Evolutionary conservation across 1,140 invertebrate genomes (phyloP).

Genomic region (Alviniconcha marisindica): DNA sequence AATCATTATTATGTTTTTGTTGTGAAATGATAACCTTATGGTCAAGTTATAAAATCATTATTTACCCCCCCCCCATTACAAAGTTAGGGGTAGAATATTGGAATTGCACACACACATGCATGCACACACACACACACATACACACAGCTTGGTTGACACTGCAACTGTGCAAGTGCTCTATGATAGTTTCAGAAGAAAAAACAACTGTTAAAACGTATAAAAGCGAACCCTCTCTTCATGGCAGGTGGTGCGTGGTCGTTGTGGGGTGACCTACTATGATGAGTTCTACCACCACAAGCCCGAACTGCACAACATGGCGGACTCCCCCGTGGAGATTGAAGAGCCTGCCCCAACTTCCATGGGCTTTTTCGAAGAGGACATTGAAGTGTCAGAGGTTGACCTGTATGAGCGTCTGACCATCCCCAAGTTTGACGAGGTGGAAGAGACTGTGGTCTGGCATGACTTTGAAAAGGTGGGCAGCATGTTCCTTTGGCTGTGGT

Average conservation of each 20-base stretch:
- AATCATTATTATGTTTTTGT: no score
- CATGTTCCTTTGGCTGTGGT: no score
- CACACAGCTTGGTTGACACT: not conserved
- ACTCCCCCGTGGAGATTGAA: slow-evolving; percentile 78
- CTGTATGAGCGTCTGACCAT: slow-evolving; percentile 87
- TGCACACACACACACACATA: no score
- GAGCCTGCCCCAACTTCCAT: slow-evolving; percentile 80
- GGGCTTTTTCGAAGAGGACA: slow-evolving; percentile 70
- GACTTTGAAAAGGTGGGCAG: slow-evolving; percentile 89
- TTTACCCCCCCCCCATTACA: no score
- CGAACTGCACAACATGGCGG: slow-evolving; percentile 68
- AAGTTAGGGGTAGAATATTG: no score
- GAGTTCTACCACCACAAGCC: slow-evolving; percentile 39
- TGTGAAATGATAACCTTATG: no score
- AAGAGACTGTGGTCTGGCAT: slow-evolving; percentile 89
- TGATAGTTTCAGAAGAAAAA: not conserved
- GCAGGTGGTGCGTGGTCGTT: slow-evolving; percentile 44
- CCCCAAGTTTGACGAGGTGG: slow-evolving; percentile 86
- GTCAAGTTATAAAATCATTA: no score
- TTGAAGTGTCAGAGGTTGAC: slow-evolving; percentile 86
- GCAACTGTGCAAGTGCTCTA: not conserved
- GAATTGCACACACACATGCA: no score
- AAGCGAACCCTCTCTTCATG: no score
- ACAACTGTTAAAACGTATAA: no score
- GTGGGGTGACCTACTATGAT: slow-evolving; percentile 47